Evolutionary conservation across 37 sponge, comb jelly and placozoan species (phyloP), one percentile per base, ranked within the genome.

Genomic region (Hormiphora californensis): DNA sequence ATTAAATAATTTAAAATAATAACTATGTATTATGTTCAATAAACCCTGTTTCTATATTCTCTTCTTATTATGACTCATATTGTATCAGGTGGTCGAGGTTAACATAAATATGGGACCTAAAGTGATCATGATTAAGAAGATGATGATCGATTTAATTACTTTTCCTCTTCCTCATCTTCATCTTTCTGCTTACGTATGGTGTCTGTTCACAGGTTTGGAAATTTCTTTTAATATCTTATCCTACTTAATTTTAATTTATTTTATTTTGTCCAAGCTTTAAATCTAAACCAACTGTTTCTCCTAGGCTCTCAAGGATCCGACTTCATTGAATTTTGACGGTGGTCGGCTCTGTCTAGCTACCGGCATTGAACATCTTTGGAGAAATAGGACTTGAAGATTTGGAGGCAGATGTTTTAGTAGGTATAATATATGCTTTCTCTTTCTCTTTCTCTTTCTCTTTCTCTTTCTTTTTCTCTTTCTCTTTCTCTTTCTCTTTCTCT

Each of bases 141-240:
- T 73, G 81, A 73, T 73, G 81, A 46, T 73, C 28, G 81, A 73
- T 36, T 33, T 73, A 22, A 9, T 27, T 40, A n/a, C 35, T 73
- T 46, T 73, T 73, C 27, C 81, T 73, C 44, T 73, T 73, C 81
- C 44, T 73, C 12, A 73, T 73, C 36, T 22, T 36, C 46, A 73
- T 73, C 35, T 73, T 73, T 46, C 81, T 73, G 46, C 35, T 73
- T 22, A 73, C 81, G n/a, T 73, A 73, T 46, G 81, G 81, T 3
- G 43, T 73, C 8, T 27, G 36, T 19, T 73, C 81, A 28, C 81
- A 73, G 46, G 81, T 73, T 43, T n/a, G n/a, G n/a, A n/a, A n/a
- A n/a, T n/a, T n/a, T n/a, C n/a, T n/a, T n/a, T n/a, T n/a, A n/a
- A n/a, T n/a, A n/a, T n/a, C n/a, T n/a, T n/a, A n/a, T n/a, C n/a